Evolutionary conservation across 2,888 invertebrate species (phyloP).

Genomic region (Cephalotes varians): DNA sequence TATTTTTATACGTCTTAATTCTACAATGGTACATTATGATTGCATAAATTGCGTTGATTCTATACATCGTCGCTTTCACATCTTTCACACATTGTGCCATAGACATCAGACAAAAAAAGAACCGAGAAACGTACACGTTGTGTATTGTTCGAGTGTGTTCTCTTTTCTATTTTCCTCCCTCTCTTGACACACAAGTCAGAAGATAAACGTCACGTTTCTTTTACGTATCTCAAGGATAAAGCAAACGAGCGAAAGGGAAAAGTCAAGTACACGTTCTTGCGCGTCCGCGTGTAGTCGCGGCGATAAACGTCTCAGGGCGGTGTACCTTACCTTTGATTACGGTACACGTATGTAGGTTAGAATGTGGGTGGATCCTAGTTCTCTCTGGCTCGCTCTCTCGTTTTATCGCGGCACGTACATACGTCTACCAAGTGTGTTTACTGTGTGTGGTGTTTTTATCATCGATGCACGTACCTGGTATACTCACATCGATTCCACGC

Average conservation of each 20-base stretch:
- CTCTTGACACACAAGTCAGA: constrained; percentile 8
- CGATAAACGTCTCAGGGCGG: constrained; percentile 60
- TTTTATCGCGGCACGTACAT: constrained; percentile 54
- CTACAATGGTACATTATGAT: not conserved
- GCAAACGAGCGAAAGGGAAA: constrained; percentile 58
- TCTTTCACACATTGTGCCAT: not conserved
- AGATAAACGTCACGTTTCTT: constrained; percentile 27
- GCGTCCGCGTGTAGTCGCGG: constrained; percentile 36
- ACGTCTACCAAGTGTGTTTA: constrained; percentile 30
- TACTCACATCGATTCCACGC: constrained; percentile 24
- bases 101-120: not conserved
- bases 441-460: not conserved
- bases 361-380: constrained; percentile 80
- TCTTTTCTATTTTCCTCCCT: not conserved
- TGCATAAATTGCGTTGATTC: not conserved
- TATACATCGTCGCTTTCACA: not conserved
- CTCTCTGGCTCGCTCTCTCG: constrained; percentile 50
- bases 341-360: constrained; percentile 79
- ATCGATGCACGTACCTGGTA: not conserved
- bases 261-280: constrained; percentile 54
- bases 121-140: not conserved
- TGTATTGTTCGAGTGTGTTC: not conserved
- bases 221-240: constrained; percentile 20
- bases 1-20: not conserved
- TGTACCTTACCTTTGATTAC: constrained; percentile 63